Evolutionary conservation across 1,140 invertebrate species (phyloP), one percentile per base, ranked within the genome.

Genomic region (Saccostrea glomerata): DNA sequence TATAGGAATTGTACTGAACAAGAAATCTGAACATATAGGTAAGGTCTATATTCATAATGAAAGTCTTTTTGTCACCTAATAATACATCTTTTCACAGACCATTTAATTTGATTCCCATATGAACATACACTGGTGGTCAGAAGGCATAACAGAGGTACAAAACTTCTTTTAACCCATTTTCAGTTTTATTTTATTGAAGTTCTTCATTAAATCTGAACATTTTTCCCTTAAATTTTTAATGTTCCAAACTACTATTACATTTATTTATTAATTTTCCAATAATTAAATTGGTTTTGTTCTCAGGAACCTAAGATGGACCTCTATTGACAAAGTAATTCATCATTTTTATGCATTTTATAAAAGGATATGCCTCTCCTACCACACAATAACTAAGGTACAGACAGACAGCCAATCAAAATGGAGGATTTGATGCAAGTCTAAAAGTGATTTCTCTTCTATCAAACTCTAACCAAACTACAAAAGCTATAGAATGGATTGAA

Each of bases 71-170:
- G 30, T 30, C 70, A 73, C 30, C 70, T 11, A 3, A 77, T 77
- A 77, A 77, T 36, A 77, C 70, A 77, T 77, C 70, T 36, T 77
- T 77, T 77, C 70, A 77, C 30, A 25, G 30, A 13, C 70, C 30
- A 77, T 77, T 77, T 36, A 77, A 23, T 36, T 12, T 30, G 11
- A 15, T 77, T 77, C 70, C 36, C 30, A 77, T 15, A 36, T 11
- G 15, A 77, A 77, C 30, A 77, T 77, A 47, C 25, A 40, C 25
- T 77, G 25, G 7, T 2, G 23, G 0, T 77, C 70, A 77, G 13
- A 11, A 77, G 25, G 70, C 6, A 63, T 20, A 20, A 6, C n/a
- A n/a, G 58, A 63, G 58, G 58, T 20, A 63, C 58, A 63, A 63
- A 20, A 17, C n/a, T 63, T 47, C 47, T 47, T 7, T 6, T 2